Evolutionary conservation across 2,888 invertebrate species (phyloP), one percentile per base, ranked within the genome.

Genomic region (Apamea crenata): DNA sequence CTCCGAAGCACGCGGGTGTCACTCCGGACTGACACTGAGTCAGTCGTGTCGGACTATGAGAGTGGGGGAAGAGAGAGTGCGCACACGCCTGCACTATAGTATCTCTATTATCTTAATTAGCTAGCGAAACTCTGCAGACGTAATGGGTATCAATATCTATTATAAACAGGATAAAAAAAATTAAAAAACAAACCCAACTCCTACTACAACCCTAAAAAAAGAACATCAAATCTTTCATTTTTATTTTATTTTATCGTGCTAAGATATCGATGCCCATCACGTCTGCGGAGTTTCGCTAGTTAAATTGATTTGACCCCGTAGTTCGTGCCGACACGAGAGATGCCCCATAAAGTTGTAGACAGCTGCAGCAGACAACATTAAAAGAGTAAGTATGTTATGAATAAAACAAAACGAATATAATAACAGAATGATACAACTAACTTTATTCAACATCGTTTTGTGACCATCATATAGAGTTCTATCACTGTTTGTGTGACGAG

Each of bases 401-500:
- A 66, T 18, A 44, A 53, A 75, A 76, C 16, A 65, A 32, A 76
- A 66, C 44, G 16, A 36, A 14, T 32, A 18, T 21, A 50, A 5
- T 32, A 77, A 76, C 65, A 66, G n/a, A 77, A 77, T 66, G 32
- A 77, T 47, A 77, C 66, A 77, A 77, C 53, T 14, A 76, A 47
- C 14, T 65, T 59, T 56, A 56, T 47, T 53, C 5, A 66, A 77
- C 77, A 47, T 65, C 44, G 44, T 77, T 21, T 56, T 25, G 16
- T 56, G 56, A 66, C 44, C 77, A 76, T 66, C 36, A 56, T 36
- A 66, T 36, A 66, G 36, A 40, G 18, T 36, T 59, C 16, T 8
- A 12, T 12, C 36, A 67, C 77, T 67, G 77, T 59, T 50, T 14
- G 50, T 40, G 36, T 18, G 40, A 67, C 29, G 36, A 18, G 44